Evolutionary conservation across 2,113 vertebrate species (phyloP).

Genomic region (Numenius arquata): DNA sequence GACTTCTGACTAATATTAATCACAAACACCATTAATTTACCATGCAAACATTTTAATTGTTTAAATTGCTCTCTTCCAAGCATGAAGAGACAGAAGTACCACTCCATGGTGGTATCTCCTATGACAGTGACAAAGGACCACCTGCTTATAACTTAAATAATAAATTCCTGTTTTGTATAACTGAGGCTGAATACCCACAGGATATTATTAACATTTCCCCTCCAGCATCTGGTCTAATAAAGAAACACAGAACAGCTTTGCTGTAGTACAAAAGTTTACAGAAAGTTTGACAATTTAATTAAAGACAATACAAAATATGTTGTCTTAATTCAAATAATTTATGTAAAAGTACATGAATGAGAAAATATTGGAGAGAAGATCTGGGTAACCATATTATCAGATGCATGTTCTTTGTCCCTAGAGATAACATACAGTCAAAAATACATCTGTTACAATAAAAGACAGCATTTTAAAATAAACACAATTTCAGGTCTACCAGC

Average conservation of each 20-base stretch:
- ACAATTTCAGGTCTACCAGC: constrained; percentile 11
- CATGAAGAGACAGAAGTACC: not conserved
- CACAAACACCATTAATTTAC: not conserved
- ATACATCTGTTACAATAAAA: constrained; percentile 33
- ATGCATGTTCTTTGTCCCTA: not conserved
- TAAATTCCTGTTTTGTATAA: not conserved
- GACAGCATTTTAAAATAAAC: constrained; percentile 18
- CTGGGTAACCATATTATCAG: not conserved
- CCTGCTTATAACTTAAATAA: not conserved
- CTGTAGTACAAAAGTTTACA: constrained; percentile 49
- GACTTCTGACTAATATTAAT: not conserved
- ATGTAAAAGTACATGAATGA: constrained; percentile 49
- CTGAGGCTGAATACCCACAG: constrained; percentile 48
- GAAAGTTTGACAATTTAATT: constrained; percentile 50
- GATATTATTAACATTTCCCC: constrained; percentile 41
- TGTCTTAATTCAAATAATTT: constrained; percentile 44
- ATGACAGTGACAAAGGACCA: not conserved
- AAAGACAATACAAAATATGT: constrained; percentile 58
- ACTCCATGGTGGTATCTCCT: not conserved
- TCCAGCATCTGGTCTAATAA: constrained; percentile 61
- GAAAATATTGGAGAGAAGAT: constrained; percentile 1
- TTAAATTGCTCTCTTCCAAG: not conserved
- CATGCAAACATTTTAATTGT: constrained; percentile 28
- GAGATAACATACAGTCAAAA: constrained; percentile 18
- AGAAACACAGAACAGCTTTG: constrained; percentile 61